A percentile compares a stretch with the other conserved stretches of the same genome.
Evolutionary conservation across 2,888 invertebrate species (phyloP).

Genomic region (Epicampocera succincta): DNA sequence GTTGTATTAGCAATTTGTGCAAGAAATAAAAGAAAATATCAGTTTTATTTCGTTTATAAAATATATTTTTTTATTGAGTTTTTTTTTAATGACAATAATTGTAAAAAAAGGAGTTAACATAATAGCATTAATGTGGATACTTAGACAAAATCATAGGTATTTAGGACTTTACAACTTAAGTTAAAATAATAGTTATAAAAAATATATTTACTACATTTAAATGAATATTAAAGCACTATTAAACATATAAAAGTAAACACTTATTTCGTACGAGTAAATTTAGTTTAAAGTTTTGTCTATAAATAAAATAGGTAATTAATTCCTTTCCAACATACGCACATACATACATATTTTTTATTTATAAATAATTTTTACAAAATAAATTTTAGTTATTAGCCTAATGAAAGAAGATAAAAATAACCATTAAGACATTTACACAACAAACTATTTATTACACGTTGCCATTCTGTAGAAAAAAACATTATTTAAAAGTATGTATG

Average conservation of each 20-base stretch:
- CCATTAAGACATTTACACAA: constrained; percentile 19
- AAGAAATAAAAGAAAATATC: neutral
- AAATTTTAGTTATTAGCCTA: constrained; percentile 16
- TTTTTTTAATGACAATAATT: constrained; percentile 69
- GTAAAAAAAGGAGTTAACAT: constrained; percentile 68
- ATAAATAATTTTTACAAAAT: neutral
- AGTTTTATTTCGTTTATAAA: constrained; percentile 39
- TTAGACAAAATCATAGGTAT: constrained; percentile 46
- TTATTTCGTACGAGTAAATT: constrained; percentile 30
- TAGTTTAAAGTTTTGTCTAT: constrained; percentile 23
- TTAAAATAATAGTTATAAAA: constrained; percentile 36
- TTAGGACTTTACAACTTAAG: constrained; percentile 47
- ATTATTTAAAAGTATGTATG: too few species aligned
- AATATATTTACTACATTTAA: constrained; percentile 22
- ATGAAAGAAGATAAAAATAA: constrained; percentile 1
- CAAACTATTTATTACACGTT: constrained; percentile 22
- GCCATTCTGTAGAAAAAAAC: neutral
- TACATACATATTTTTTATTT: neutral
- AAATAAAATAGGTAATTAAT: constrained; percentile 4
- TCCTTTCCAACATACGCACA: neutral
- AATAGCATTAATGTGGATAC: constrained; percentile 59
- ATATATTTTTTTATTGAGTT: constrained; percentile 55
- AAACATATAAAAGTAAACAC: constrained; percentile 42
- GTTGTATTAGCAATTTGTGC: too few species aligned
- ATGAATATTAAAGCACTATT: constrained; percentile 40